Conservation (phyloP, 2,888 invertebrate species). For the Amphimallon solstitiale region DNA sequence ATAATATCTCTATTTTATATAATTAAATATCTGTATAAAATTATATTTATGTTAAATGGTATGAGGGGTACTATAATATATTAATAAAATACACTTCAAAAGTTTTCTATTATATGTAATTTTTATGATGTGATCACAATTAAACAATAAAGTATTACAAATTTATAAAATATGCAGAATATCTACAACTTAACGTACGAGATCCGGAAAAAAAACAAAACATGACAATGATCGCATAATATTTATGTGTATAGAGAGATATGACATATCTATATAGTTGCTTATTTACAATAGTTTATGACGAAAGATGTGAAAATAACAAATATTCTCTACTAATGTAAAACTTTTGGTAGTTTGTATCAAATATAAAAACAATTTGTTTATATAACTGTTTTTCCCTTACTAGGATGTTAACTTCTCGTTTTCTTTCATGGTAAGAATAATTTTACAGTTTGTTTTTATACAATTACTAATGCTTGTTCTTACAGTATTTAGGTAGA, state of each 20-base stretch:
- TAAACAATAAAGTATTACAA: slow-evolving; percentile 38
- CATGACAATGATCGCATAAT: slow-evolving; percentile 14
- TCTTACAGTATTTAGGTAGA: neutral
- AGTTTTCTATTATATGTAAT: slow-evolving; percentile 37
- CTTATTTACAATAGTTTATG: slow-evolving; percentile 13
- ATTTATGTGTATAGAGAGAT: neutral
- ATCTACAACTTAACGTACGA: slow-evolving; percentile 46
- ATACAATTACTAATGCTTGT: neutral
- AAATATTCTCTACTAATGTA: neutral
- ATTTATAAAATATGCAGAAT: slow-evolving; percentile 40
- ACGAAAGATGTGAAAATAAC: neutral
- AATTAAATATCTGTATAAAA: neutral
- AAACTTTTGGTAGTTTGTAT: slow-evolving; percentile 10
- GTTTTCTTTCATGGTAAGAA: neutral
- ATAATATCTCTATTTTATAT: neutral
- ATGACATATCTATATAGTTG: neutral
- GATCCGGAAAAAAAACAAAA: slow-evolving; percentile 41
- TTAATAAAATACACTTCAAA: slow-evolving; percentile 18
- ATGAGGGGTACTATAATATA: slow-evolving; percentile 1
- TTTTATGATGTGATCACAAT: slow-evolving; percentile 38
- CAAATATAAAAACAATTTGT: slow-evolving; percentile 19
- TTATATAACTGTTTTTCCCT: neutral
- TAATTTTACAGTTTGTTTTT: slow-evolving; percentile 9
- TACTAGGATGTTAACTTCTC: slow-evolving; percentile 6
- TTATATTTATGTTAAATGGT: slow-evolving; percentile 5